Percentiles rank a stretch among this genome's conserved stretches.
Evolutionary conservation across 2,113 vertebrate species (phyloP).

Genomic region (Sigmodon hispidus): DNA sequence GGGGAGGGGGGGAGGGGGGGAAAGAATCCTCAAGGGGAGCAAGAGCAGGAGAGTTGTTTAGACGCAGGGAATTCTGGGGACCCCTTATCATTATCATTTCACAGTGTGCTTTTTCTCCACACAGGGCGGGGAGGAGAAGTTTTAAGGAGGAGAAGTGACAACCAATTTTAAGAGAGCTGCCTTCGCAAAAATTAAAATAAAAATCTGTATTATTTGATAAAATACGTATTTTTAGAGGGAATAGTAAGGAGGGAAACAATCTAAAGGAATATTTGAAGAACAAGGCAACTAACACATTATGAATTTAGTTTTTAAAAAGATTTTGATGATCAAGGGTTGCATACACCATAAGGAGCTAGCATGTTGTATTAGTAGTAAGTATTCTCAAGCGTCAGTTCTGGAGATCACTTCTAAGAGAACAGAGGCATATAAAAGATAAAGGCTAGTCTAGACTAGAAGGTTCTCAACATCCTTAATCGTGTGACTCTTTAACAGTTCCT

Average conservation of each 20-base stretch:
- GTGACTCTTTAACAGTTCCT: not conserved
- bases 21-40: not conserved
- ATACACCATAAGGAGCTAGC: not conserved
- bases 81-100: not conserved
- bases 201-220: not conserved
- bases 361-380: not conserved
- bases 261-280: not conserved
- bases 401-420: not conserved
- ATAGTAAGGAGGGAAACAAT: not conserved
- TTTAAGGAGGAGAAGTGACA: constrained; percentile 11
- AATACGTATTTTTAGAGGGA: not conserved
- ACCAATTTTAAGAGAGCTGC: not conserved
- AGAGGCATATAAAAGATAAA: not conserved
- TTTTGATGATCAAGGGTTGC: not conserved
- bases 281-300: not conserved
- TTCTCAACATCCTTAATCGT: too few species aligned
- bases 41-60: not conserved
- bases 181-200: not conserved
- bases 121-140: not conserved
- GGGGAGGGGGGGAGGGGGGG: not conserved
- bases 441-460: not conserved
- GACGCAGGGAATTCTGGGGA: not conserved
- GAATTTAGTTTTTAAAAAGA: not conserved
- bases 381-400: not conserved
- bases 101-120: not conserved